Conservation (phyloP, 2,113 vertebrate genomes). For the Empidonax traillii region DNA sequence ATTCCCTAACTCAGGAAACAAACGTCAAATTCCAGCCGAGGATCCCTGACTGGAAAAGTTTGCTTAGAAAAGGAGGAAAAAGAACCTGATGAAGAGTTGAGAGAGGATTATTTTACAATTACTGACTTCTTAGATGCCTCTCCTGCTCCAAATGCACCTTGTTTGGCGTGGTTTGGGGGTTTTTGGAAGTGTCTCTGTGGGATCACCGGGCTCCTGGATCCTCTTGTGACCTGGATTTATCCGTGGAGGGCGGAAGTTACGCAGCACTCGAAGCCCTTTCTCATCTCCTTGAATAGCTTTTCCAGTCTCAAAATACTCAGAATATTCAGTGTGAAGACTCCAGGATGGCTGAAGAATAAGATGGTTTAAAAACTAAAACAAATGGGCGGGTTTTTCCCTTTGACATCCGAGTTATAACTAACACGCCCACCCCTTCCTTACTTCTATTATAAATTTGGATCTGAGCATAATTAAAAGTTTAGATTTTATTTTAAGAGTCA, state of each 20-base stretch:
- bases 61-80: neutral
- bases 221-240: neutral
- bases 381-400: neutral
- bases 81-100: neutral
- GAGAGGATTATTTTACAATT: neutral
- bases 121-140: neutral
- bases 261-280: neutral
- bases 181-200: neutral
- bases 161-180: neutral
- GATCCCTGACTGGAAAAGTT: neutral
- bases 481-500: too few relatives aligned
- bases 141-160: neutral
- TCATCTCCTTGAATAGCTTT: neutral
- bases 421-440: fast-evolving
- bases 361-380: neutral
- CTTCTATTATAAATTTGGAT: neutral
- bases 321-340: neutral
- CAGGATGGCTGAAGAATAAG: too few relatives aligned
- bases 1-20: neutral
- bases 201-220: neutral
- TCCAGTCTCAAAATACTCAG: neutral
- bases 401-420: fast-evolving
- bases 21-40: neutral
- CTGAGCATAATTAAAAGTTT: too few relatives aligned
- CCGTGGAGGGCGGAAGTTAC: neutral